Base-by-base conservation (phyloP, 2,797 vertebrate species). In the Somateria mollissima region DNA sequence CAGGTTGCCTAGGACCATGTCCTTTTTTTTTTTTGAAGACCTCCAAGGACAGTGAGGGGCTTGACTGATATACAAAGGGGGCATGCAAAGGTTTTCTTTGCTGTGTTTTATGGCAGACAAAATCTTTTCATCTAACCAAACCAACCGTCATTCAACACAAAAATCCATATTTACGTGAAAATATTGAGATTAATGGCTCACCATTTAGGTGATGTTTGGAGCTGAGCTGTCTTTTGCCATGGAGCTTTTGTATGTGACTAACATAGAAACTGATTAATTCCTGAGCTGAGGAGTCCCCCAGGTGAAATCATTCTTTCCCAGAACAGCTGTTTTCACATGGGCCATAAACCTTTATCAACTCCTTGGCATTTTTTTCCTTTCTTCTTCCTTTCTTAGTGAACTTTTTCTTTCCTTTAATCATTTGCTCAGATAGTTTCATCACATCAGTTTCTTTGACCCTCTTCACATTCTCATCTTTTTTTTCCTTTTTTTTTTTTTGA, bases 11-110 rank as follows among this genome's bases (percentile, higher is more conserved):
- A 60, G 58, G 34, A 34, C 9, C 58, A 36, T 13, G 13, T 36
- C 22, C n/a, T 51, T 51, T 51, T 51, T 45, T 43, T 37, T 51
- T 25, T 60, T 34, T 36, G 22, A 25, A 36, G 34, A 36, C n/a
- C 34, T 60, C n/a, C 34, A 25, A 20, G 54, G 51, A n/a, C n/a
- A 70, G 61, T 36, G 43, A 81, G 51, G 18, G 27, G 56, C 12
- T 81, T 58, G 13, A n/a, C 67, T 0, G 0, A 30, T 25, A 3
- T 15, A 37, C 4, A 43, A 9, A 8, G 16, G 8, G 21, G 13
- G 5, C 19, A 7, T 36, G 13, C 39, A 36, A 24, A 92, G 6
- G 9, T 79, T 65, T 70, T 49, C 7, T 43, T 79, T 83, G 53
- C 36, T 65, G 62, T 61, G 28, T 66, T 83, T 69, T 66, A n/a